phyloP scores from a whole-genome alignment of 2,113 vertebrate genomes.

The Butastur rufipennis region DNA sequence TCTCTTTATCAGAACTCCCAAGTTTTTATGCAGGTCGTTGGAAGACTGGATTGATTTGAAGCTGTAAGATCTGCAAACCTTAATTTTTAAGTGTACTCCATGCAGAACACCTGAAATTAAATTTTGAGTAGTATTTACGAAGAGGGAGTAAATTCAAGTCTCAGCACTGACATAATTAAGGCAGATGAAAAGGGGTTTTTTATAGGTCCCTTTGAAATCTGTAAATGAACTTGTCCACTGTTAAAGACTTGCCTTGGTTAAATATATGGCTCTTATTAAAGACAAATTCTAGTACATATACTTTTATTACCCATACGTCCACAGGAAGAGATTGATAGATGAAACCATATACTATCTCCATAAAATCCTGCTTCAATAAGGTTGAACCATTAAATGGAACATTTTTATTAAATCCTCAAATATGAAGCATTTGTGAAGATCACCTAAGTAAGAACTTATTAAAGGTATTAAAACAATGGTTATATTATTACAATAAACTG shows the following conservation, averaged over 20 bases:
- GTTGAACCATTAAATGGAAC: conserved; percentile 7
- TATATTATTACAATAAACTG: background rate
- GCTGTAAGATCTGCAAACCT: conserved; percentile 31
- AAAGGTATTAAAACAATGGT: conserved; percentile 13
- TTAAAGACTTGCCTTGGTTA: conserved; percentile 30
- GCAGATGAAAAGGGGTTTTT: conserved; percentile 48
- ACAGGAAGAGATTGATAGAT: conserved; percentile 56
- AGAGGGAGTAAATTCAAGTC: conserved; percentile 56
- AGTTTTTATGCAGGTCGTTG: background rate
- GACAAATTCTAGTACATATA: conserved; percentile 61
- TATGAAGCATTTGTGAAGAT: conserved; percentile 29
- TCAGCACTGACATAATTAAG: conserved; percentile 63
- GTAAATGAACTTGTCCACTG: conserved; percentile 65
- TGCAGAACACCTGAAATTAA: conserved; percentile 68
- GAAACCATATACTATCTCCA: conserved; percentile 23
- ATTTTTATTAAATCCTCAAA: conserved; percentile 52
- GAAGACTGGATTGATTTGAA: conserved; percentile 36
- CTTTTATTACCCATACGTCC: conserved; percentile 67
- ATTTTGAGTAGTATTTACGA: conserved; percentile 65
- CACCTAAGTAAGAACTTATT: conserved; percentile 27
- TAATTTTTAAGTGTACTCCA: conserved; percentile 51
- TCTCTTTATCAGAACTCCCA: background rate
- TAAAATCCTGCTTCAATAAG: conserved; percentile 61
- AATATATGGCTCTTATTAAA: conserved; percentile 73
- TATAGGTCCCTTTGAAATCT: conserved; percentile 42